These are phyloP conservation scores for Synanthedon formicaeformis DNA, from an alignment of 2,888 invertebrate genomes.

Conservation along the genomic window DNA sequence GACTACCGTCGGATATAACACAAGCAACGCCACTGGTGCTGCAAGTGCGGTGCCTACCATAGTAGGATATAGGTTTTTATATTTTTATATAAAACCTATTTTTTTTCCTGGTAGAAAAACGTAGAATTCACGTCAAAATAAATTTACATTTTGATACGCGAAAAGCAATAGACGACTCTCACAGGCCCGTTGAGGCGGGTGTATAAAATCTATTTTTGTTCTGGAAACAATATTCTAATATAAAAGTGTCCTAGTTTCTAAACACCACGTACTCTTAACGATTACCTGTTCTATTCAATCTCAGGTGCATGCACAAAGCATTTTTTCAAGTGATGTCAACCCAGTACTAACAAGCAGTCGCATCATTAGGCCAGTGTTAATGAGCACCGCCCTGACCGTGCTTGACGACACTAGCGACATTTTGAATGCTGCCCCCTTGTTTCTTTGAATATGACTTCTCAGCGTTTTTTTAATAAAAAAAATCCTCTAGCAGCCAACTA, in stretches of 20 bases:
- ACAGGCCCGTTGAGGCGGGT: no score
- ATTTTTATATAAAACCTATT: no score
- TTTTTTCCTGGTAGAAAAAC: no score
- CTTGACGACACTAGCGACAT: not conserved
- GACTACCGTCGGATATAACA: no score
- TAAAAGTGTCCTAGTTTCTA: conserved; percentile 14
- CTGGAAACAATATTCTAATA: not conserved
- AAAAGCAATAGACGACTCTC: no score
- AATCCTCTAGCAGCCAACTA: not conserved
- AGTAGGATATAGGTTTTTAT: no score
- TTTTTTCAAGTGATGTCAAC: conserved; percentile 26
- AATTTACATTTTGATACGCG: no score
- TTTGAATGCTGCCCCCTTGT: not conserved
- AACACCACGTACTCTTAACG: conserved; percentile 27
- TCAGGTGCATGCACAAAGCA: conserved; percentile 15
- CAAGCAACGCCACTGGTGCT: no score
- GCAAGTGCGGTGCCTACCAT: no score
- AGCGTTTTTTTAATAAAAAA: not conserved
- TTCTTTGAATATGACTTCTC: not conserved
- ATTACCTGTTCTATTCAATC: conserved; percentile 15
- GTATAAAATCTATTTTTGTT: no score
- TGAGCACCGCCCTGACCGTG: conserved; percentile 5
- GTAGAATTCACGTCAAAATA: no score
- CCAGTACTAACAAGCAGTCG: conserved; percentile 40
- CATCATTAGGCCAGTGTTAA: conserved; percentile 34